A percentile compares a stretch with the other conserved stretches of the same genome.
These are phyloP conservation scores for Bucorvus abyssinicus DNA, from an alignment of 2,797 vertebrate species.

Conservation along the genomic window DNA sequence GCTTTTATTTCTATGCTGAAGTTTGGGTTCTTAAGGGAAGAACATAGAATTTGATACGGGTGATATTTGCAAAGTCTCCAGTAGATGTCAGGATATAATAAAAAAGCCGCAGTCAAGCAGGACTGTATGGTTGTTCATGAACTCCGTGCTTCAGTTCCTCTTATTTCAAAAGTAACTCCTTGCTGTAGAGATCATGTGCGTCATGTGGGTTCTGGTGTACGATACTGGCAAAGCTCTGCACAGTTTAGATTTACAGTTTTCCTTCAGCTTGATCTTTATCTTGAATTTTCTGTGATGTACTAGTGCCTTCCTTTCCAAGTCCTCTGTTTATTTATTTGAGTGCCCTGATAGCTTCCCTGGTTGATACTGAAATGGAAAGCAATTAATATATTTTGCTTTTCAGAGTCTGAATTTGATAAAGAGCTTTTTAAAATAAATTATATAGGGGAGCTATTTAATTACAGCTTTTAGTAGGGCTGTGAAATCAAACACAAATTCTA, in stretches of 20 bases:
- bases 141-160: background rate
- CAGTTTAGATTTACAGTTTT: background rate
- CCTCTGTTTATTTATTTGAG: background rate
- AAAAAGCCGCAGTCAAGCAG: background rate
- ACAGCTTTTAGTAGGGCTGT: background rate
- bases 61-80: slow-evolving; percentile 35
- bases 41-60: background rate
- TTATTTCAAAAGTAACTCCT: background rate
- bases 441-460: background rate
- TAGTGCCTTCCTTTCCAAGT: background rate
- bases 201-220: background rate
- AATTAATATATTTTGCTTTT: background rate
- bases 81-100: slow-evolving; percentile 71
- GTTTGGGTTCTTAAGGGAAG: background rate
- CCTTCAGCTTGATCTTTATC: background rate
- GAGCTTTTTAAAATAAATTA: background rate
- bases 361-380: background rate
- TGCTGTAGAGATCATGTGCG: background rate
- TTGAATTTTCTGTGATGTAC: background rate
- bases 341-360: background rate
- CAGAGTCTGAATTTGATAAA: background rate
- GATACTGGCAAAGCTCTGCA: background rate
- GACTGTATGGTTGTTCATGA: background rate
- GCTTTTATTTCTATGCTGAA: background rate
- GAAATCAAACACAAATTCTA: background rate